A percentile compares a stretch with the other conserved stretches of the same genome.
Conservation (phyloP, 2,797 vertebrate genomes). For the Eulemur rubriventer region DNA sequence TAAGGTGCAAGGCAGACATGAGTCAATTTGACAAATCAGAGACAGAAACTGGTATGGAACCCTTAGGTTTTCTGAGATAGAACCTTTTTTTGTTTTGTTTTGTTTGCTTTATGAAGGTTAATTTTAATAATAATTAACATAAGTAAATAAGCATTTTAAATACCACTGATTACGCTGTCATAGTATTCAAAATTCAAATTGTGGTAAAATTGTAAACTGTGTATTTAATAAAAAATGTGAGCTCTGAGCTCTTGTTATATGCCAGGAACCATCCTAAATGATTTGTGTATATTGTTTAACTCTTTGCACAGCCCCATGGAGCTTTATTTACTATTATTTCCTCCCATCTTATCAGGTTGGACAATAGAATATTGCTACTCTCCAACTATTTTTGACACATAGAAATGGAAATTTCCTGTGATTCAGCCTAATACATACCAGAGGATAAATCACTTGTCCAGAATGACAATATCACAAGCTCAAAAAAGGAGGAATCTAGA, state of each 20-base stretch:
- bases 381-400: background rate
- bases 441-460: background rate
- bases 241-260: background rate
- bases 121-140: slow-evolving; percentile 19
- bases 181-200: background rate
- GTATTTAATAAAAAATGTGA: background rate
- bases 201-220: background rate
- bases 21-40: background rate
- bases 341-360: background rate
- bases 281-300: background rate
- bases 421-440: background rate
- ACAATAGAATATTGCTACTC: background rate
- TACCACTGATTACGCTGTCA: background rate
- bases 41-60: background rate
- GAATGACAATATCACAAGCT: background rate
- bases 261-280: background rate
- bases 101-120: background rate
- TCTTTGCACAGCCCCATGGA: background rate
- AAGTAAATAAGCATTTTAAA: slow-evolving; percentile 16
- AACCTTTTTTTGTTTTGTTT: background rate
- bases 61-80: background rate
- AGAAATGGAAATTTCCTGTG: background rate
- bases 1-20: background rate
- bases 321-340: background rate
- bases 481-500: background rate